Evolutionary conservation across 2,888 invertebrate species (phyloP).

Genomic region (Andrena bicolor): DNA sequence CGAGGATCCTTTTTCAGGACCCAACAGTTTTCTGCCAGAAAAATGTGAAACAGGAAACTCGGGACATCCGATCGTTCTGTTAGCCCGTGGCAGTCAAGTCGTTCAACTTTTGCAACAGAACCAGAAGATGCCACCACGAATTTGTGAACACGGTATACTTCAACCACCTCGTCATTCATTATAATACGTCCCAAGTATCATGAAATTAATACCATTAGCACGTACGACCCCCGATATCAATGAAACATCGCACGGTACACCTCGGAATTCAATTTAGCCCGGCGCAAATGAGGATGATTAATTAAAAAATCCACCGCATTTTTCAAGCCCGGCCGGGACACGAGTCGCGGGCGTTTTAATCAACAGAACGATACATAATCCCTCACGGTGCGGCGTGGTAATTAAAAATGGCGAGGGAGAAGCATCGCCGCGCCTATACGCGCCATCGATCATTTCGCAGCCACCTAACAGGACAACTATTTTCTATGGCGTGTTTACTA

Average conservation of each 20-base stretch:
- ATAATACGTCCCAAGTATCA: too few relatives aligned
- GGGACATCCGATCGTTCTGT: neutral
- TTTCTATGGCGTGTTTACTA: constrained; percentile 53
- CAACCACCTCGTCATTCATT: too few relatives aligned
- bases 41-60: neutral
- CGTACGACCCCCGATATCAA: too few relatives aligned
- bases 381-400: neutral
- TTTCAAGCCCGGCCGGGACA: neutral
- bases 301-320: neutral
- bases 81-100: too few relatives aligned
- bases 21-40: neutral
- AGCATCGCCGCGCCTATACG: constrained; percentile 27
- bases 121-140: neutral
- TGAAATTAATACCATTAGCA: too few relatives aligned
- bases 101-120: too few relatives aligned
- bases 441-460: constrained; percentile 50
- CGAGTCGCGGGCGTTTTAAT: constrained; percentile 9
- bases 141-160: neutral
- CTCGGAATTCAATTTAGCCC: neutral
- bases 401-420: constrained; percentile 31
- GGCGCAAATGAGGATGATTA: neutral
- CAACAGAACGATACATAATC: constrained; percentile 10
- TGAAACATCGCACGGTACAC: neutral
- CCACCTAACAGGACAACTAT: constrained; percentile 56
- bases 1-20: neutral